A percentile compares a stretch with the other conserved stretches of the same genome.
These are phyloP conservation scores for Drosophila algonquin DNA, from an alignment of 2,888 invertebrate species.

Conservation along the genomic window DNA sequence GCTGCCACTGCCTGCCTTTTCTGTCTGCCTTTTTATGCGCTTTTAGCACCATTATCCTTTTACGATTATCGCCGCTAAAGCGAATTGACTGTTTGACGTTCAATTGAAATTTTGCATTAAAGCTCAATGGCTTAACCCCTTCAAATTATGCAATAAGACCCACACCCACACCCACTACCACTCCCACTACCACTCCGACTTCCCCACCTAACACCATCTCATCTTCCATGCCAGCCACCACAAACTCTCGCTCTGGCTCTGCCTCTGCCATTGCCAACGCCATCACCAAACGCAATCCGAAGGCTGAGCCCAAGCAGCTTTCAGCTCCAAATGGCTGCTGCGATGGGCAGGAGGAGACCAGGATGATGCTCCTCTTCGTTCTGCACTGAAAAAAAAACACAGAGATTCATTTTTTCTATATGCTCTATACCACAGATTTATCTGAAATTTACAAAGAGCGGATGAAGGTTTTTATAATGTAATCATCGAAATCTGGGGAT, in stretches of 20 bases:
- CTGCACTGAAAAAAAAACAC: background rate
- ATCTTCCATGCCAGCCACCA: background rate
- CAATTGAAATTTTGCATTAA: slow-evolving; percentile 80
- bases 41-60: slow-evolving; percentile 79
- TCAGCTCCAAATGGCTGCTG: slow-evolving; percentile 44
- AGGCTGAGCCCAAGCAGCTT: slow-evolving; percentile 48
- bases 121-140: slow-evolving; percentile 79
- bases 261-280: slow-evolving; percentile 19
- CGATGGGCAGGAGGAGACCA: slow-evolving; percentile 16
- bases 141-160: slow-evolving; percentile 73
- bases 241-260: slow-evolving; percentile 7
- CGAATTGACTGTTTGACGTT: slow-evolving; percentile 80
- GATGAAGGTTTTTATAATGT: no score
- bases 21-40: slow-evolving; percentile 71
- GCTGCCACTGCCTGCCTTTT: slow-evolving; percentile 22
- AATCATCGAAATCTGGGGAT: no score
- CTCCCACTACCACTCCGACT: no score
- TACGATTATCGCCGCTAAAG: slow-evolving; percentile 79
- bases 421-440: no score
- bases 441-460: no score
- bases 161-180: background rate
- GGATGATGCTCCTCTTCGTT: background rate
- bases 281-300: slow-evolving; percentile 12
- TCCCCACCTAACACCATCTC: background rate
- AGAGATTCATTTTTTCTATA: no score